These are phyloP conservation scores for Hirtodrosophila cameraria DNA, from an alignment of 2,888 invertebrate genomes.

Conservation along the genomic window DNA sequence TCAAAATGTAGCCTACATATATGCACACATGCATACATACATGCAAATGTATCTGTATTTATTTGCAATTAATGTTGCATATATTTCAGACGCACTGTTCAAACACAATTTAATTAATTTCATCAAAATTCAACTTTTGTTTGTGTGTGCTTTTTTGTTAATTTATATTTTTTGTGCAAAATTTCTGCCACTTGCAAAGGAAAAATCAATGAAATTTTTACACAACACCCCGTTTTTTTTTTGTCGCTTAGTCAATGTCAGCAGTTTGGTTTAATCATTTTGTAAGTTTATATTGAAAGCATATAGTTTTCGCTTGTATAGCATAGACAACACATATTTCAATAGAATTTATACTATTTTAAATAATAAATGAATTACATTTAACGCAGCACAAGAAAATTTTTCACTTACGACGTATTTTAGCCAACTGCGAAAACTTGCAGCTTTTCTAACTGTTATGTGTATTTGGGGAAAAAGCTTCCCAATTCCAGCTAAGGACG, in stretches of 20 bases:
- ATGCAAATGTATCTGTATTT: slow-evolving; percentile 1
- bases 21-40: not conserved
- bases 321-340: slow-evolving; percentile 10
- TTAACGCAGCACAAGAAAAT: slow-evolving; percentile 60
- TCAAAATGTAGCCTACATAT: too few species aligned
- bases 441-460: slow-evolving; percentile 78
- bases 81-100: slow-evolving; percentile 24
- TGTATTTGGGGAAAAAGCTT: slow-evolving; percentile 76
- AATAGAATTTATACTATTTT: slow-evolving; percentile 30
- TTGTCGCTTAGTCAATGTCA: slow-evolving; percentile 19
- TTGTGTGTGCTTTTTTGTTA: not conserved
- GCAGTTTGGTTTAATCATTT: slow-evolving; percentile 12
- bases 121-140: not conserved
- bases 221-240: slow-evolving; percentile 61
- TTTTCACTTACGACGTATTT: slow-evolving; percentile 82
- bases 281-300: not conserved
- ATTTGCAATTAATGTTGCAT: slow-evolving; percentile 38
- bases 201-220: slow-evolving; percentile 80
- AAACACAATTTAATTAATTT: too few species aligned
- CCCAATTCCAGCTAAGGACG: slow-evolving; percentile 17
- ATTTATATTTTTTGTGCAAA: slow-evolving; percentile 28
- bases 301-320: not conserved
- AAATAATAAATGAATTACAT: slow-evolving; percentile 49
- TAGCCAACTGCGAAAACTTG: slow-evolving; percentile 81
- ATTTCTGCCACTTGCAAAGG: slow-evolving; percentile 16